phyloP scores from a whole-genome alignment of 1,140 invertebrate species.

The Meloidogyne exigua region DNA sequence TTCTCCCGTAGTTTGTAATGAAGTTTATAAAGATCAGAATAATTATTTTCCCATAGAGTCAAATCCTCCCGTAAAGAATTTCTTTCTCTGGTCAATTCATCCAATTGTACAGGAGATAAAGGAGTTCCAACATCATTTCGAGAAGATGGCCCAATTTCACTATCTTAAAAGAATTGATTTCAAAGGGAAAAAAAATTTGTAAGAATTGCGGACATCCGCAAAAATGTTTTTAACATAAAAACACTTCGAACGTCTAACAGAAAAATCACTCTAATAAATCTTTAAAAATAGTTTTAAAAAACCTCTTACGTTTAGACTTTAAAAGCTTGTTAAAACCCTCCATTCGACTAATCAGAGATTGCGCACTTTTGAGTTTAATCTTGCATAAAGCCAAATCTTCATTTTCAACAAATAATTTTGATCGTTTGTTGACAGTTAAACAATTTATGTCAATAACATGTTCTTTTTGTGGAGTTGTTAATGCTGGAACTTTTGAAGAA shows the following conservation, averaged over 20 bases:
- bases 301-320: not conserved
- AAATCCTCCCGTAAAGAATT: slow-evolving; percentile 30
- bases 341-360: not conserved
- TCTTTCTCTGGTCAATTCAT: slow-evolving; percentile 28
- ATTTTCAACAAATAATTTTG: not conserved
- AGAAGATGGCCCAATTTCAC: not conserved
- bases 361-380: slow-evolving; percentile 26
- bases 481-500: too few species aligned
- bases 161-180: not conserved
- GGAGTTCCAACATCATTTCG: not conserved
- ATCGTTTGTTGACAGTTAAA: too few species aligned
- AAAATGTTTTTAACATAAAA: not conserved
- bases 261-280: too few species aligned
- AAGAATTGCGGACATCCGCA: not conserved
- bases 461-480: too few species aligned
- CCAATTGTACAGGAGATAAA: slow-evolving; percentile 24
- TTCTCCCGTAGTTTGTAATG: slow-evolving; percentile 37
- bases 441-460: too few species aligned
- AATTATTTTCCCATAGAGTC: slow-evolving; percentile 29
- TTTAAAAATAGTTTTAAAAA: not conserved
- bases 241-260: too few species aligned
- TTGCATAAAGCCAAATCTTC: slow-evolving; percentile 35
- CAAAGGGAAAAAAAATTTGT: not conserved
- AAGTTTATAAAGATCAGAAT: slow-evolving; percentile 31
- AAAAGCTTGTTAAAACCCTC: slow-evolving; percentile 13